Base-by-base conservation (phyloP, 1,140 invertebrate genomes). In the Drosophila saltans region DNA sequence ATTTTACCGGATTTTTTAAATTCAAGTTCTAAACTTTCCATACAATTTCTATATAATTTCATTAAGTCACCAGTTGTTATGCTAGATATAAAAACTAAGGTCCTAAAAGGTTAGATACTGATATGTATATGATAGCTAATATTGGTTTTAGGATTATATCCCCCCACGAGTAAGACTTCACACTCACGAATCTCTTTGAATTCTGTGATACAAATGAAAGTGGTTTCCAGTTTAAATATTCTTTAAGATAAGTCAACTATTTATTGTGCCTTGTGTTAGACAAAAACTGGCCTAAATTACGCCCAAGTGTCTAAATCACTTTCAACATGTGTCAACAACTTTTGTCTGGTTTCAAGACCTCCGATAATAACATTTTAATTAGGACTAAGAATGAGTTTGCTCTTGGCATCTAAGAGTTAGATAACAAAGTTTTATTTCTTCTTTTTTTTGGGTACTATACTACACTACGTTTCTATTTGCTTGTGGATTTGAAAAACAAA, bases 401-500 rank as follows among this genome's bases (percentile, higher is more conserved):
- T 45, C 39, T 72, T 69, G 24, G 36, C 36, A 28, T 55, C 24
- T 43, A 2, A 8, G 4, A 41, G 24, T 16, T 43, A 56, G 43
- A n/a, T 28, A 55, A 45, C 21, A 41, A 16, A n/a, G 2, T 39
- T 58, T 56, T 30, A 11, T 30, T 57, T 9, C 39, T 8, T 21
- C 21, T 26, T 52, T 26, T 52, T 52, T 52, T 52, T 2, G 7
- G 45, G 7, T 16, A 48, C 45, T n/a, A n/a, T 41, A 41, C 10
- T 11, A 41, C 40, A 10, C 5, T 43, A 10, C 21, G 24, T 26
- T 9, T 21, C 10, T 40, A 59, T 59, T 59, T 59, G 33, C 21
- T 39, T 39, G 33, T 9, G 16, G 33, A 59, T 40, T 59, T 59
- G 4, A 11, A n/a, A 74, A 63, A 69, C 59, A 76, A 30, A 30